These are phyloP conservation scores for Tyrophagus putrescentiae DNA, from an alignment of 1,140 invertebrate species.

Conservation along the genomic window DNA sequence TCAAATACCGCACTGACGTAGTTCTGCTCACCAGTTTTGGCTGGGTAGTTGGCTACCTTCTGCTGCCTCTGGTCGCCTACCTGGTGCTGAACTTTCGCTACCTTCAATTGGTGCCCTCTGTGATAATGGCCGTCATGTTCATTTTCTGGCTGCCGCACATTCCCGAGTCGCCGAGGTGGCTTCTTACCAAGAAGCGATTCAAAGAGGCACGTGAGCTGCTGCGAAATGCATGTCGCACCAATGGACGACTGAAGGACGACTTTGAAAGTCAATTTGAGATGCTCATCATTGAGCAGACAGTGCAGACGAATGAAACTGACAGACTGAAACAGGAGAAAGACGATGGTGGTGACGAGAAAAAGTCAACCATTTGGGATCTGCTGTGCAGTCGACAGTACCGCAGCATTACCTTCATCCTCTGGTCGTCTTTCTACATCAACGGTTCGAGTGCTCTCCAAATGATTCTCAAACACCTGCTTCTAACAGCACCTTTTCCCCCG, in stretches of 20 bases:
- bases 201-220: conserved; percentile 18
- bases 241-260: conserved; percentile 10
- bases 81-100: conserved; percentile 54
- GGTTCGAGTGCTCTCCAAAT: too few species aligned
- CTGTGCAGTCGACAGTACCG: background rate
- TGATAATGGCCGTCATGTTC: background rate
- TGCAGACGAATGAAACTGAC: background rate
- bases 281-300: background rate
- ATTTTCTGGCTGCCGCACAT: conserved; percentile 2
- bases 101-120: conserved; percentile 43
- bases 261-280: conserved; percentile 1
- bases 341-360: background rate
- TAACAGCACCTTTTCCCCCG: too few species aligned
- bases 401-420: conserved; percentile 20
- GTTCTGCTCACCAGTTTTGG: conserved; percentile 60
- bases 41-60: conserved; percentile 57
- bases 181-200: conserved; percentile 17
- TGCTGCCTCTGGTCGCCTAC: conserved; percentile 53
- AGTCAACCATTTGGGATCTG: background rate
- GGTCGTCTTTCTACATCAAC: conserved; percentile 19
- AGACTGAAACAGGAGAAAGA: background rate
- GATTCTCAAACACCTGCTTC: too few species aligned
- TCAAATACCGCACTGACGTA: conserved; percentile 51
- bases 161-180: conserved; percentile 24
- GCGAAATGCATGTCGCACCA: conserved; percentile 13